Conservation (phyloP, 2,113 vertebrate genomes). For the Nycticebus coucang region DNA sequence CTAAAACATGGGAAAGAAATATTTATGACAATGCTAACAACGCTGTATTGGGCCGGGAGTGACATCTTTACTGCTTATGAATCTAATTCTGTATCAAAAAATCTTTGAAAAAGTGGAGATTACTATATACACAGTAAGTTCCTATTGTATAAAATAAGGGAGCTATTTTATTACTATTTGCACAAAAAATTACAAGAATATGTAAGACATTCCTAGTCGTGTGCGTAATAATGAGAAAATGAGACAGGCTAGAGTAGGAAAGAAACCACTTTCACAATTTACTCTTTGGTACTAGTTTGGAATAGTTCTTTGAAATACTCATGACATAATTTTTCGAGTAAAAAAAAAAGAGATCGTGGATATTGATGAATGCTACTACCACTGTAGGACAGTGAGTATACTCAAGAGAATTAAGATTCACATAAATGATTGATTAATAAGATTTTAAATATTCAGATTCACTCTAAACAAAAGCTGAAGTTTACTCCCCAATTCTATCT, state of each 20-base stretch:
- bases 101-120: conserved; percentile 42
- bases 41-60: neutral
- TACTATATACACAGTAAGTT: neutral
- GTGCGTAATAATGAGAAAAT: conserved; percentile 9
- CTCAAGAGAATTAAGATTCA: conserved; percentile 30
- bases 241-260: neutral
- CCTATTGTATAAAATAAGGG: conserved; percentile 17
- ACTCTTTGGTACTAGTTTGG: neutral
- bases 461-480: conserved; percentile 54
- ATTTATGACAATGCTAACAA: conserved; percentile 1
- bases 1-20: neutral
- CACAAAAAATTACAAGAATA: conserved; percentile 1
- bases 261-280: neutral
- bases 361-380: neutral
- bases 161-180: neutral
- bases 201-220: neutral
- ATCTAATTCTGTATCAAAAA: conserved; percentile 26
- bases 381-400: neutral
- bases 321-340: conserved; percentile 32
- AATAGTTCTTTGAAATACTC: neutral
- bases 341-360: neutral
- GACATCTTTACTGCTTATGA: conserved; percentile 35
- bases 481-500: conserved; percentile 28
- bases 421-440: conserved; percentile 39
- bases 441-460: conserved; percentile 48